phyloP scores from a whole-genome alignment of 2,113 vertebrate species.

The Barnardius zonarius region DNA sequence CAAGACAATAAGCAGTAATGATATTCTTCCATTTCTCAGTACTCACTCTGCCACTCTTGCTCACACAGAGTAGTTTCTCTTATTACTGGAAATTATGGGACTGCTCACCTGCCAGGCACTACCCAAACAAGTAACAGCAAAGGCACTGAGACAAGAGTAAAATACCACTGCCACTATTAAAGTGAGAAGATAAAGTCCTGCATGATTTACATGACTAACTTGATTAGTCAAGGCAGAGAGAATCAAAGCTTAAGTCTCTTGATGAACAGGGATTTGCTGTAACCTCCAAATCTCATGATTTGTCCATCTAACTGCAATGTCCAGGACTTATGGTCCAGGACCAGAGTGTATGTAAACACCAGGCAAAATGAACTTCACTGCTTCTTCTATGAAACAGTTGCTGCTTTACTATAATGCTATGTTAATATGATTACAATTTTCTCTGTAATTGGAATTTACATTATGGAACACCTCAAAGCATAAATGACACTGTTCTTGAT shows the following conservation, averaged over 20 bases:
- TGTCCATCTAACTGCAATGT: neutral
- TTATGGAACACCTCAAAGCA: constrained; percentile 17
- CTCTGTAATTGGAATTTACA: constrained; percentile 18
- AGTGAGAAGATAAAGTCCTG: neutral
- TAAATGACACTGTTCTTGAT: constrained; percentile 45
- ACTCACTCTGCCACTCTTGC: neutral
- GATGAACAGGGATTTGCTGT: neutral
- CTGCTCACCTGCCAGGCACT: neutral
- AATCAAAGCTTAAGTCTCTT: neutral
- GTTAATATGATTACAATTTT: constrained; percentile 28
- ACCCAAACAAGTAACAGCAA: neutral
- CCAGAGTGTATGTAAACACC: neutral
- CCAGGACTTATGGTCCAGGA: neutral
- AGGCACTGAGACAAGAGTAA: neutral
- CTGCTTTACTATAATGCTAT: neutral
- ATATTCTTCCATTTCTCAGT: neutral
- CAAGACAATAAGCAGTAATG: neutral
- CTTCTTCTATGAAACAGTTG: neutral
- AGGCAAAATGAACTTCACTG: neutral
- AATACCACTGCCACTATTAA: accelerated
- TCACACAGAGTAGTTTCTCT: neutral
- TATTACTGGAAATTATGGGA: neutral
- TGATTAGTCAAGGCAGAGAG: neutral
- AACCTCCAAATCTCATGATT: neutral
- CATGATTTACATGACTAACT: neutral